Evolutionary conservation across 2,888 invertebrate species (phyloP).

Genomic region (Dicyrtomina minuta): DNA sequence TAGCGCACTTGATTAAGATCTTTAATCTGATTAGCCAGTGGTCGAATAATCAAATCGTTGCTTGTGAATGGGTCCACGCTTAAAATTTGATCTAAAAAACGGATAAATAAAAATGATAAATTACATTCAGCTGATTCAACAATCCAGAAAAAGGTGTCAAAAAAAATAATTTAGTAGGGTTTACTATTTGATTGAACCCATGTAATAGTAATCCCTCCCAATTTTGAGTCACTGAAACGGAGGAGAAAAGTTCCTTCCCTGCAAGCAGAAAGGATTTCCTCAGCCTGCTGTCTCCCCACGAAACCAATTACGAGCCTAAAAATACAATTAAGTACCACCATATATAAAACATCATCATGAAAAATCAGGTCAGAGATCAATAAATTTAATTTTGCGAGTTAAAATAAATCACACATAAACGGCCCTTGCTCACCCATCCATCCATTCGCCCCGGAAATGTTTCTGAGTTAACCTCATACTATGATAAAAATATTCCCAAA

Average conservation of each 20-base stretch:
- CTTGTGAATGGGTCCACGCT: conserved; percentile 92
- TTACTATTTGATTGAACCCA: too few relatives aligned
- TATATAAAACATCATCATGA: neutral
- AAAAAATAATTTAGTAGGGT: too few relatives aligned
- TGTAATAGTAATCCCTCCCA: neutral
- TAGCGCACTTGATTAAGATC: conserved; percentile 80
- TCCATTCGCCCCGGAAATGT: conserved; percentile 39
- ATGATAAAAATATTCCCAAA: conserved; percentile 44
- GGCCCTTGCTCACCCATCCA: conserved; percentile 9
- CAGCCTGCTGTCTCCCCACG: conserved; percentile 38
- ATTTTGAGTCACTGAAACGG: conserved; percentile 26
- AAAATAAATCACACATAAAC: too few relatives aligned
- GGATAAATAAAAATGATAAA: too few relatives aligned
- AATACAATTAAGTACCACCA: neutral
- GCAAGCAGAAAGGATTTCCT: conserved; percentile 25
- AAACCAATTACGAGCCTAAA: conserved; percentile 36
- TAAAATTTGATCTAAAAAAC: conserved; percentile 65
- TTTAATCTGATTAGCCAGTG: conserved; percentile 84
- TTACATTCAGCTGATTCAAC: too few relatives aligned
- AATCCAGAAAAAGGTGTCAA: too few relatives aligned
- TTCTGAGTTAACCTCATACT: conserved; percentile 40
- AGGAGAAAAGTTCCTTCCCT: conserved; percentile 40
- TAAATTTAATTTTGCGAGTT: too few relatives aligned
- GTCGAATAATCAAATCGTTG: conserved; percentile 86
- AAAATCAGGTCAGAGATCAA: neutral